A percentile compares a stretch with the other conserved stretches of the same genome.
phyloP scores from a whole-genome alignment of 2,113 vertebrate genomes.

The Salvelinus sp. region DNA sequence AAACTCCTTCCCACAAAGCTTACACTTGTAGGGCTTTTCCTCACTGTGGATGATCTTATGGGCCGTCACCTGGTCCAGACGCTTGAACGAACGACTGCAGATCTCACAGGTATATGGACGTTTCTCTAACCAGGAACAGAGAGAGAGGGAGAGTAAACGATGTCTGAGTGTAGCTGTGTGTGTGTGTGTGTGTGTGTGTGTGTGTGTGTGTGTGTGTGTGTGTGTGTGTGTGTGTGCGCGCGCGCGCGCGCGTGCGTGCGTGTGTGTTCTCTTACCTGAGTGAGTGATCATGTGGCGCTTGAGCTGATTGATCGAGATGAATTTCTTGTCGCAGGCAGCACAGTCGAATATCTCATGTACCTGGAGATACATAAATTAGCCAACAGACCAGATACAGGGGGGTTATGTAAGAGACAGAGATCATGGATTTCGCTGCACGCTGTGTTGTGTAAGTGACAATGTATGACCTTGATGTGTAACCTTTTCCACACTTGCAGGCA shows the following conservation, averaged over 20 bases:
- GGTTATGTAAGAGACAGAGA: background rate
- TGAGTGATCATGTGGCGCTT: slow-evolving; percentile 99
- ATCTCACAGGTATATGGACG: slow-evolving; percentile 97
- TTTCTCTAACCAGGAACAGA: slow-evolving; percentile 83
- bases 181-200: no score
- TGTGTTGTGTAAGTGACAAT: background rate
- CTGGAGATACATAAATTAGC: slow-evolving; percentile 55
- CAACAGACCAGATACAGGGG: background rate
- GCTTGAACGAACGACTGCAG: slow-evolving; percentile 97
- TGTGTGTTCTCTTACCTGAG: slow-evolving; percentile 78
- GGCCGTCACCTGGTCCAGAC: slow-evolving; percentile 96
- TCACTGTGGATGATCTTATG: slow-evolving; percentile 99
- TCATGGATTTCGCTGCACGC: background rate
- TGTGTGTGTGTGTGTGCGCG: background rate
- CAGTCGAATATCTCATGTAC: slow-evolving; percentile 95
- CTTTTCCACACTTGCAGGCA: background rate
- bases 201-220: background rate
- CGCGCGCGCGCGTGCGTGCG: background rate
- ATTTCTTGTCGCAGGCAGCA: slow-evolving; percentile 95
- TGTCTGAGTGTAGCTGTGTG: background rate
- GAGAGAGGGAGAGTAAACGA: background rate
- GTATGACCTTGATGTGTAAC: slow-evolving; percentile 31
- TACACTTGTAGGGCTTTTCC: slow-evolving; percentile 98
- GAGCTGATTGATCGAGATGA: slow-evolving; percentile 97
- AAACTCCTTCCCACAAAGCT: slow-evolving; percentile 97